A percentile compares a stretch with the other conserved stretches of the same genome.
Conservation (phyloP, 2,797 vertebrate genomes). For the Neoniphon sammara region DNA sequence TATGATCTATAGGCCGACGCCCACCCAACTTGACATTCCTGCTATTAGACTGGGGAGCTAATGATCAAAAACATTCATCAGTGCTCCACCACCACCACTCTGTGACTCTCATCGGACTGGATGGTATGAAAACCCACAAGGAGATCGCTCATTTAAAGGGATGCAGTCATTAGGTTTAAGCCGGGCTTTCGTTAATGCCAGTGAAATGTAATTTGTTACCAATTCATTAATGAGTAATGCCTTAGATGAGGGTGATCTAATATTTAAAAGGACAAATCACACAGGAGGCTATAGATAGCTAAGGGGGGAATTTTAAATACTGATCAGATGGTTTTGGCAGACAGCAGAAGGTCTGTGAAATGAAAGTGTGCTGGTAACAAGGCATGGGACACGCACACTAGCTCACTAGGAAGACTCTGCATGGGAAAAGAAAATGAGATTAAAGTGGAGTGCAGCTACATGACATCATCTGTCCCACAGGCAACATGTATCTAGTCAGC, state of each 20-base stretch:
- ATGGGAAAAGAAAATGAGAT: constrained; percentile 70
- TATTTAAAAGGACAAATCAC: constrained; percentile 62
- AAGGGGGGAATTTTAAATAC: background rate
- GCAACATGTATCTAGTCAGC: constrained; percentile 47
- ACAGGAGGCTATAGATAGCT: constrained; percentile 13
- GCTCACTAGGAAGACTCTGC: constrained; percentile 57
- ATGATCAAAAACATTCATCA: background rate
- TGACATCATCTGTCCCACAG: constrained; percentile 63
- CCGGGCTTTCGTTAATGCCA: background rate
- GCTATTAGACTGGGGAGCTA: too few species aligned
- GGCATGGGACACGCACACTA: constrained; percentile 25
- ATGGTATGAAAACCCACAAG: background rate
- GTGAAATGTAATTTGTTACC: constrained; percentile 31
- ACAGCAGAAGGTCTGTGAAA: constrained; percentile 41
- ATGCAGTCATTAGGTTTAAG: background rate
- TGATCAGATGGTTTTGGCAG: constrained; percentile 33
- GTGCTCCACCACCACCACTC: background rate
- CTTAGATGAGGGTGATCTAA: constrained; percentile 30
- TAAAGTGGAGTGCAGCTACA: constrained; percentile 64
- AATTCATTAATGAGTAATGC: constrained; percentile 21
- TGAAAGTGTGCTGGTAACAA: constrained; percentile 53
- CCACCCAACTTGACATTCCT: too few species aligned
- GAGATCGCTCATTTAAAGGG: background rate
- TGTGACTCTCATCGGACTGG: background rate
- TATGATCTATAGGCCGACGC: too few species aligned